These are phyloP conservation scores for Aphelenchoides bicaudatus DNA, from an alignment of 2,888 invertebrate genomes.

Conservation along the genomic window DNA sequence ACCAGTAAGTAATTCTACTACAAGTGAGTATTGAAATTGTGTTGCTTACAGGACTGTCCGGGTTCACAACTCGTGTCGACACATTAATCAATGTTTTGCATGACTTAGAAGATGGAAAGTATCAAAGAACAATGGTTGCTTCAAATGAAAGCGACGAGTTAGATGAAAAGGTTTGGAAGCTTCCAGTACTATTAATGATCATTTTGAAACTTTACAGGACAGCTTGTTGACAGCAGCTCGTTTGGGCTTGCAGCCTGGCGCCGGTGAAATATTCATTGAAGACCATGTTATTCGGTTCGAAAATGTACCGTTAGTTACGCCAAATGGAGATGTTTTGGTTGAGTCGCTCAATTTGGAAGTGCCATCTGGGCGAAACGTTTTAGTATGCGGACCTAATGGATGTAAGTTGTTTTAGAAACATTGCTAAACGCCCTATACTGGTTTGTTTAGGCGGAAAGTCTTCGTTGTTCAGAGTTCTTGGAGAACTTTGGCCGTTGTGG, in stretches of 20 bases:
- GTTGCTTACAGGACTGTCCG: conserved; percentile 87
- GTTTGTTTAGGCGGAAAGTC: too few species aligned
- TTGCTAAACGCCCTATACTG: too few species aligned
- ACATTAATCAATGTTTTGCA: conserved; percentile 79
- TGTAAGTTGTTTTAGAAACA: too few species aligned
- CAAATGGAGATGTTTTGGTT: conserved; percentile 90
- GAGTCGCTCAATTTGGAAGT: conserved; percentile 82
- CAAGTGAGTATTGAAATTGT: too few species aligned
- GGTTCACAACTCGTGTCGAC: conserved; percentile 87
- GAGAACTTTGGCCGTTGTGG: conserved; percentile 92
- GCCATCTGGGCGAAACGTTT: conserved; percentile 86
- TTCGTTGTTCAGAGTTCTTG: conserved; percentile 88
- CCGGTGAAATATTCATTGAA: conserved; percentile 42
- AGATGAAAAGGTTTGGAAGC: conserved; percentile 15
- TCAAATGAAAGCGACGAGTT: neutral
- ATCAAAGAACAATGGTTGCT: conserved; percentile 62
- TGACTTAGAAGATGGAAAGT: conserved; percentile 68
- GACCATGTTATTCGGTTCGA: conserved; percentile 88
- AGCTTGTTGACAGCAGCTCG: conserved; percentile 13
- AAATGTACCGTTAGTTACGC: conserved; percentile 87
- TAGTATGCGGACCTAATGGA: conserved; percentile 98
- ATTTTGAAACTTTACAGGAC: neutral
- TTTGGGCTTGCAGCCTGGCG: conserved; percentile 30
- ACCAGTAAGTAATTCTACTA: too few species aligned
- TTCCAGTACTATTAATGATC: neutral